Evolutionary conservation across 1,140 invertebrate species (phyloP).

Genomic region (Drosophila eugracilis): DNA sequence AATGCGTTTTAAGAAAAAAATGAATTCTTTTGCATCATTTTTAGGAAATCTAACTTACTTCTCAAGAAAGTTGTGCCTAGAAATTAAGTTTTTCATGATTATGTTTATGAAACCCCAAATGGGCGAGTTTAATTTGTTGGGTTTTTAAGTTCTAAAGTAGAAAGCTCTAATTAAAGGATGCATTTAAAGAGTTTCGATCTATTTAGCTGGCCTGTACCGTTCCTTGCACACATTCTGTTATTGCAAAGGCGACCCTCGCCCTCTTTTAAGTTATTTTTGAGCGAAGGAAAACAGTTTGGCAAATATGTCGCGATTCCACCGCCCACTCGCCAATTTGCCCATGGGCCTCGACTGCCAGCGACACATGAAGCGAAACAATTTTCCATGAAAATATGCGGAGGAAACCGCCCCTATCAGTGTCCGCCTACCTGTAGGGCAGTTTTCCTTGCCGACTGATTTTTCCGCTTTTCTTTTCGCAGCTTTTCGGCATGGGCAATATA

Average conservation of each 20-base stretch:
- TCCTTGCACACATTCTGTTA: not conserved
- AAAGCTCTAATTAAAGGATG: no score
- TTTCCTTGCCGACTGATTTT: conserved; percentile 13
- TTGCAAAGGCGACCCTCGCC: not conserved
- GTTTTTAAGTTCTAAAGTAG: no score
- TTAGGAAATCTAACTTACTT: no score
- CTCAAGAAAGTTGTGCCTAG: no score
- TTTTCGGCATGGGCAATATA: conserved; percentile 15
- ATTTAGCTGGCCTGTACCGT: no score
- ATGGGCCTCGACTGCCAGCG: not conserved
- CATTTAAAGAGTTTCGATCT: no score
- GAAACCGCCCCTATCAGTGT: conserved; percentile 15
- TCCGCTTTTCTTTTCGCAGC: conserved; percentile 3
- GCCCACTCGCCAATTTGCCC: conserved; percentile 1
- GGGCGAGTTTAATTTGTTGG: no score
- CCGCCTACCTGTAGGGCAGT: conserved; percentile 23
- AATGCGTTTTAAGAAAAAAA: no score
- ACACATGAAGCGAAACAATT: conserved; percentile 23
- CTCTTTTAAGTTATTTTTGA: not conserved
- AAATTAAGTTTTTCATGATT: no score
- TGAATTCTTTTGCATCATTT: no score
- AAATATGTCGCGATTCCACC: not conserved
- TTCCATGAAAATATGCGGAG: conserved; percentile 29
- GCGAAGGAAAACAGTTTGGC: conserved; percentile 2
- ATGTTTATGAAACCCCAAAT: no score